Evolutionary conservation across 2,113 vertebrate species (phyloP), one percentile per base, ranked within the genome.

Genomic region (Sialia sialis): DNA sequence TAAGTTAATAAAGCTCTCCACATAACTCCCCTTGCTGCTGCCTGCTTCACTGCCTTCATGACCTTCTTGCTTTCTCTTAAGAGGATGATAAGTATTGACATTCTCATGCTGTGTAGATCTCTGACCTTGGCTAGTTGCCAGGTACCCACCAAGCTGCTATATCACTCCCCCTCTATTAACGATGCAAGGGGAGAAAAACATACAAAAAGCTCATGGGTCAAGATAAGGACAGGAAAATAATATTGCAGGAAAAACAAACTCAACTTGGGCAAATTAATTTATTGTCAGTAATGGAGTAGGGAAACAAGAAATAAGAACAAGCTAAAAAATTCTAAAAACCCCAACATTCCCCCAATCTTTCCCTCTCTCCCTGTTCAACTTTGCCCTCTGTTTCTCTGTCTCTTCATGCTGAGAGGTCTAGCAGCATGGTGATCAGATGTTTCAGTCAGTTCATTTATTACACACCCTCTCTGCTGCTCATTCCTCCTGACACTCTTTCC

Each of bases 361-460:
- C 17, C 13, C 15, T 76, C 41, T 41, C 72, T 25, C 6, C 4
- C 3, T 11, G 5, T 43, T 74, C 39, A 63, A 4, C 22, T 59
- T 64, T 32, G 16, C 8, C 20, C n/a, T 15, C 3, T 3, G 1
- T 8, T 67, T 73, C 59, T 78, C 38, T 62, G 6, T 9, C 29
- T 73, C 16, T 43, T 78, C 26, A 15, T 1, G 0, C 6, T 17
- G 4, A 32, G 9, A 4, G 7, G 4, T 3, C 4, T 4, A 26
- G 46, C 23, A 32, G 9, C 15, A 7, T 2, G 7, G 32, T 21
- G 32, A 70, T 39, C 20, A 25, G 32, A 7, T 16, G 3, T 32
- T 80, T 30, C 8, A 4, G 15, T 13, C 78, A 43, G 19, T 44
- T 62, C 41, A 41, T 49, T 62, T 36, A 46, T n/a, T 11, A 51